Percentiles rank a stretch among this genome's conserved stretches.
Conservation (phyloP, 2,797 vertebrate genomes). For the Gadopsis bispinosus region DNA sequence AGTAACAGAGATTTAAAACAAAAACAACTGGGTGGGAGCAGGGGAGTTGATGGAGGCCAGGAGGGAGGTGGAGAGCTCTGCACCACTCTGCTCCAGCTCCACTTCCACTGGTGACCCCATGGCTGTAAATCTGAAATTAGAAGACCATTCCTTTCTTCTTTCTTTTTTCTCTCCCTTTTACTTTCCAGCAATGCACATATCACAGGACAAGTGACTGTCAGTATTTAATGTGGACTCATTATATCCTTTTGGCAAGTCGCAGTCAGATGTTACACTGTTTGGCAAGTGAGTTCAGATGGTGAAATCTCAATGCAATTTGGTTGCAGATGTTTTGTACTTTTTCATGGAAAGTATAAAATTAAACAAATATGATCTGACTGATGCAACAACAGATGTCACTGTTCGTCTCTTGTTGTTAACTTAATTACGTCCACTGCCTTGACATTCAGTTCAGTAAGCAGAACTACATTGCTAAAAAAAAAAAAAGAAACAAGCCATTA, state of each 20-base stretch:
- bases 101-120: slow-evolving; percentile 77
- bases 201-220: slow-evolving; percentile 37
- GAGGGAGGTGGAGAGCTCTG: slow-evolving; percentile 61
- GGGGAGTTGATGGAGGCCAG: slow-evolving; percentile 59
- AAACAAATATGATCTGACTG: slow-evolving; percentile 28
- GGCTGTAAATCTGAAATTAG: slow-evolving; percentile 73
- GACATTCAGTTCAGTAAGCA: slow-evolving; percentile 18
- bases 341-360: slow-evolving; percentile 24
- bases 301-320: slow-evolving; percentile 29
- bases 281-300: slow-evolving; percentile 42
- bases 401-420: slow-evolving; percentile 8
- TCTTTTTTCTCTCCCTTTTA: not conserved
- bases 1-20: slow-evolving; percentile 64
- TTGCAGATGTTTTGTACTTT: slow-evolving; percentile 53
- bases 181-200: slow-evolving; percentile 26
- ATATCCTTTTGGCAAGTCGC: slow-evolving; percentile 36
- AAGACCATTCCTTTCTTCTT: slow-evolving; percentile 45
- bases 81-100: slow-evolving; percentile 80
- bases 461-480: slow-evolving; percentile 16
- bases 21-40: slow-evolving; percentile 33
- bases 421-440: slow-evolving; percentile 37
- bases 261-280: slow-evolving; percentile 43
- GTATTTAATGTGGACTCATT: slow-evolving; percentile 51
- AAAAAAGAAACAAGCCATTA: slow-evolving; percentile 24
- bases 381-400: slow-evolving; percentile 24